Evolutionary conservation across 2,888 invertebrate genomes (phyloP), one percentile per base, ranked within the genome.

Genomic region (Prosopocoilus inquinatus): DNA sequence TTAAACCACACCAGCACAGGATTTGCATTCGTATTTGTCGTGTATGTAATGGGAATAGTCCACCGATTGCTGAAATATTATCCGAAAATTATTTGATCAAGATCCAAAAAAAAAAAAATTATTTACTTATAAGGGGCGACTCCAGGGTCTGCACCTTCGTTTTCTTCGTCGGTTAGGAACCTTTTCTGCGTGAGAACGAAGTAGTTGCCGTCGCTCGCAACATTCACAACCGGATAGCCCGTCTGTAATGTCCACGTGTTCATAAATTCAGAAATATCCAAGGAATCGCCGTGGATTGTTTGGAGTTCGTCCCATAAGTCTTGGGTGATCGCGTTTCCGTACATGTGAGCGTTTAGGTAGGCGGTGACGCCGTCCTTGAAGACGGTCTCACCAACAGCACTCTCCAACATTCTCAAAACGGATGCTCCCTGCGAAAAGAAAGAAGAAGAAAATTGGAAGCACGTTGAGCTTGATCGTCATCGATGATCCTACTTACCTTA

Each of bases 201-300:
- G 1, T 76, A 79, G 73, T 79, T 51, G 68, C 70, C 57, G 68
- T 74, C 76, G 47, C 76, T 78, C 0, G 70, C 72, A 1, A 90
- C 87, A 1, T 78, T 82, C 2, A 96, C 78, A 0, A 94, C 80
- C 0, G 95, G 95, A 67, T 87, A 89, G 0, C 95, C 95, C 88
- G 88, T 92, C 76, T 95, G 94, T 39, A 84, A 81, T 0, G 92
- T 94, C 91, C 93, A 96, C 0, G 94, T 93, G 68, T 90, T 86
- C 90, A 95, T 90, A 56, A 81, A 80, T 68, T 74, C 81, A 66
- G 76, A 78, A 2, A 87, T 71, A 69, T 82, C 80, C 3, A 87
- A 77, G 51, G 77, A 74, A 9, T 74, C 75, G 35, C 77, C 77
- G 51, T 83, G 81, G 53, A 82, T 77, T 0, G 78, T 76, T 67